Evolutionary conservation across 2,113 vertebrate genomes (phyloP).

Genomic region (Tympanuchus pallidicinctus): DNA sequence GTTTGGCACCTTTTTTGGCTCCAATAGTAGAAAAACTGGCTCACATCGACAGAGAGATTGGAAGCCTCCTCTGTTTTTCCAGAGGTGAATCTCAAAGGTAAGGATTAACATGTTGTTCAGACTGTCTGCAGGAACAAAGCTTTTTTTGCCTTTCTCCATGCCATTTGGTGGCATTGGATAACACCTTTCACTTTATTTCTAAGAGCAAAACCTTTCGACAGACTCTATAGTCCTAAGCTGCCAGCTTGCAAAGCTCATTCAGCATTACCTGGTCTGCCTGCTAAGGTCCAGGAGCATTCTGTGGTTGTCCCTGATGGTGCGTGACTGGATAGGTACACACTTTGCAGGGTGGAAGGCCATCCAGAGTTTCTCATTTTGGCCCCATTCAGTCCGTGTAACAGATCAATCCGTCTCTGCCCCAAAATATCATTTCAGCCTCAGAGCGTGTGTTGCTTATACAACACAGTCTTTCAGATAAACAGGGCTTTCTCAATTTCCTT

Average conservation of each 20-base stretch:
- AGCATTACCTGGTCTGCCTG: neutral
- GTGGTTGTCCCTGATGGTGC: neutral
- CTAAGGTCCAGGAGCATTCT: accelerated
- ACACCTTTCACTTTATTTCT: neutral
- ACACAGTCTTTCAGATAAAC: neutral
- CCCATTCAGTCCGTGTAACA: neutral
- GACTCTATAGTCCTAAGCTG: neutral
- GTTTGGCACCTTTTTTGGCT: constrained; percentile 52
- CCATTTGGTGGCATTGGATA: neutral
- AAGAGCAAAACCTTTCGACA: neutral
- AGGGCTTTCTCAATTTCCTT: constrained; percentile 16
- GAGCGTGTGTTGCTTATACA: neutral
- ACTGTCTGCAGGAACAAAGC: neutral
- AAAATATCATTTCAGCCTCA: neutral
- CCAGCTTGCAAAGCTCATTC: neutral
- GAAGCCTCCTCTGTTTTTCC: constrained; percentile 44
- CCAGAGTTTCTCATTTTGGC: too few species aligned
- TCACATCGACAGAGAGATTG: neutral
- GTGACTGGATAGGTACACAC: neutral
- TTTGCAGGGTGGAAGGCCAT: neutral
- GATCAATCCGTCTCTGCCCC: neutral
- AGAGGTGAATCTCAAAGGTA: constrained; percentile 34
- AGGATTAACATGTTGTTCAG: constrained; percentile 35
- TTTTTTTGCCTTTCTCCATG: neutral
- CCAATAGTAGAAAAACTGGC: constrained; percentile 64